Evolutionary conservation across 2,888 invertebrate genomes (phyloP).

Genomic region (Epicampocera succincta): DNA sequence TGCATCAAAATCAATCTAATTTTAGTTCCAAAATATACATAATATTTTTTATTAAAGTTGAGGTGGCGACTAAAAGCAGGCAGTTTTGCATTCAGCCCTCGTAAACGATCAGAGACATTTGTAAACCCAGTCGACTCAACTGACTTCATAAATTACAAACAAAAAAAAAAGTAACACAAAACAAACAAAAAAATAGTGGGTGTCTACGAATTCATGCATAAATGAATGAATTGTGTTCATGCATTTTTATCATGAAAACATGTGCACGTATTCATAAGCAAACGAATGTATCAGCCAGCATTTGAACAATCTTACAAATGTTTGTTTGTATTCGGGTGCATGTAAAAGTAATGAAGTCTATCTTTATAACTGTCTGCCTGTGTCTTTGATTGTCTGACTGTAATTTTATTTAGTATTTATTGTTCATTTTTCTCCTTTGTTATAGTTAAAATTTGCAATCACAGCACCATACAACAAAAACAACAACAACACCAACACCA

Average conservation of each 20-base stretch:
- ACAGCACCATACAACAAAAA: conserved; percentile 53
- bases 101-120: conserved; percentile 23
- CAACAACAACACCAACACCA: conserved; percentile 14
- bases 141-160: conserved; percentile 37
- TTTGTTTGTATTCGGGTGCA: neutral
- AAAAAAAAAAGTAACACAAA: no score
- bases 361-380: conserved; percentile 15
- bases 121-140: neutral
- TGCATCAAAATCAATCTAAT: neutral
- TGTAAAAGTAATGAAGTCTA: conserved; percentile 9
- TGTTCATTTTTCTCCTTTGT: conserved; percentile 23
- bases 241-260: conserved; percentile 56
- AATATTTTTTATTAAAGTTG: no score
- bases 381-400: conserved; percentile 28
- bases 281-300: neutral
- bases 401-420: conserved; percentile 58
- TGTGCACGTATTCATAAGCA: conserved; percentile 22
- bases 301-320: neutral
- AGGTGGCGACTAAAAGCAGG: no score
- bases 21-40: no score
- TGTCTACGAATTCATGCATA: conserved; percentile 64
- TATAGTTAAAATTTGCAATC: conserved; percentile 62
- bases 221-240: conserved; percentile 67
- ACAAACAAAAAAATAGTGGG: conserved; percentile 51
- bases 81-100: neutral